Base-by-base conservation (phyloP, 64 coral and sea anemone species). In the Porites australiensis region DNA sequence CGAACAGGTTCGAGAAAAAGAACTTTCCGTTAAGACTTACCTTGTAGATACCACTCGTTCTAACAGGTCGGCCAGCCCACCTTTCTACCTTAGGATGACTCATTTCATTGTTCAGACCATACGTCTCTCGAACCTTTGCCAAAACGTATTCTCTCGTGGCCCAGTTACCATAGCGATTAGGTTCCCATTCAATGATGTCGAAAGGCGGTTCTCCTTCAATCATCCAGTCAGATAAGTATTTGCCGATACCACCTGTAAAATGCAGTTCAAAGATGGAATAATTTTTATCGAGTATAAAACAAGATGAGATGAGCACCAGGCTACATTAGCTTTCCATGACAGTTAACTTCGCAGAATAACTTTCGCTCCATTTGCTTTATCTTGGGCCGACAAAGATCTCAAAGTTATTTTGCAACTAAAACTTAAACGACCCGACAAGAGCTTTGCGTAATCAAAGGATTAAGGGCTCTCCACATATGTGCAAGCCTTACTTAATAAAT, bases 111-210 rank as follows among this genome's bases (percentile, higher is more conserved):
- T 90, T 90, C 5, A 53, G 55, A 57, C 89, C 89, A 55, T 90
- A 90, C 11, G 89, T 90, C 55, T 90, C 89, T 21, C 89, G 89
- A 81, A 2, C 18, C 52, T 90, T 90, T 20, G 76, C 89, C n/a
- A 70, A 64, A 1, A 90, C 89, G 27, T 90, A 90, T 13, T 90
- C 89, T n/a, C 79, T 90, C 2, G 89, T 82, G 10, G 77, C 70
- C 89, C 89, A 90, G 50, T 90, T 90, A 27, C 77, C 89, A 54
- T 70, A 90, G 54, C 89, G 58, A 50, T 65, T 65, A 2, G 89
- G 89, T 10, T 90, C 89, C 8, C 48, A 70, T 69, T 90, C 89
- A 70, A 58, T 80, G 19, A 90, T 23, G 19, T 90, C 89, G 44
- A 71, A 68, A 8, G 68, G 62, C 8, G 89, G 89, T 67, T 90